Base-by-base conservation (phyloP, 2,797 vertebrate species). In the Bradypus variegatus region DNA sequence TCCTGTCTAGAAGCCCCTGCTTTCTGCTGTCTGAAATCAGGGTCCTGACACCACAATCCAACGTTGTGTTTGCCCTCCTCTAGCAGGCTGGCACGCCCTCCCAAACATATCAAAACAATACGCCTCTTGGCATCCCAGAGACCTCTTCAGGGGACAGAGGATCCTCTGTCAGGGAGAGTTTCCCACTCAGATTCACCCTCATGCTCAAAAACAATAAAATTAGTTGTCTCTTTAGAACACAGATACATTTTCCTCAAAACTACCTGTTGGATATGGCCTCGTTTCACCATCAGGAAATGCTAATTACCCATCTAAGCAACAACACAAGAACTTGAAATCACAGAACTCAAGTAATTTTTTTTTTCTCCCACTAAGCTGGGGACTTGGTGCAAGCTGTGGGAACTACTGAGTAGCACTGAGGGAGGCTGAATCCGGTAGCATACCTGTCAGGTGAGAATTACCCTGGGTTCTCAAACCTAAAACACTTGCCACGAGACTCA, bases 331-430 rank as follows among this genome's bases (percentile, higher is more conserved):
- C 50, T 88, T 16, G 2, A 48, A 55, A 41, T 27, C 2, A 18
- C 29, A 50, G 18, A 11, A 3, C 23, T 12, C 16, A 70, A 25
- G 41, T 3, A 3, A 2, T 33, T 31, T 29, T 72, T 23, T 31
- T 1, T 25, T 29, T 85, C 36, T 38, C 1, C 15, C 27, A 16
- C 62, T 16, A 2, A 2, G 19, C 36, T 5, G 53, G 11, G 18
- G 8, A 36, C 14, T 8, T 7, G 6, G 4, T 3, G 6, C 8
- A 2, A 4, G 45, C 36, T 10, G 16, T 13, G 6, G 45, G 27
- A 1, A 53, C 48, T 33, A 1, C 0, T 1, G 41, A 60, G 18
- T 5, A 7, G 8, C n/a, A 13, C 13, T 3, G 33, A 31, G 21
- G 25, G 25, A 16, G 33, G 6, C 14, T 21, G 25, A 36, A 13